Conservation (phyloP, 2,797 vertebrate species). For the Australoheros facetus region DNA sequence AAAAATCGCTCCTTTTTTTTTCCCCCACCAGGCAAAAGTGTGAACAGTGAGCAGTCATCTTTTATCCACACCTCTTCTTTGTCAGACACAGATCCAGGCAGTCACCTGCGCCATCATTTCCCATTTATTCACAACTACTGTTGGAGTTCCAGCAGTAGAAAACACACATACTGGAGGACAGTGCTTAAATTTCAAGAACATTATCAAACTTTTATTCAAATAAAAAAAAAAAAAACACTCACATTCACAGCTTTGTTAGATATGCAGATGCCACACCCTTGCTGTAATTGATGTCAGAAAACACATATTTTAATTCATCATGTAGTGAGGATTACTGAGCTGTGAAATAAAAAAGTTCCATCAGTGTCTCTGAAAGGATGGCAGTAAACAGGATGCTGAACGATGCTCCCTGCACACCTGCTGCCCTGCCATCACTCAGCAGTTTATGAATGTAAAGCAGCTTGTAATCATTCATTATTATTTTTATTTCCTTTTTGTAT, state of each 20-base stretch:
- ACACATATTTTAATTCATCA: slow-evolving; percentile 39
- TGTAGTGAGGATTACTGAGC: slow-evolving; percentile 31
- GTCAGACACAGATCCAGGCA: background rate
- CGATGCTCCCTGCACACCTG: slow-evolving; percentile 22
- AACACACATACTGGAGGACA: background rate
- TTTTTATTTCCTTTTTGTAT: background rate
- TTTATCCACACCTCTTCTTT: slow-evolving; percentile 24
- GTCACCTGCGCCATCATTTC: slow-evolving; percentile 8
- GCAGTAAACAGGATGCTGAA: slow-evolving; percentile 13
- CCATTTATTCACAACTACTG: slow-evolving; percentile 7
- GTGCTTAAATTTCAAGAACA: background rate
- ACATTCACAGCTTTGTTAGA: slow-evolving; percentile 15
- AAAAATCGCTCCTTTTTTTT: slow-evolving; percentile 8
- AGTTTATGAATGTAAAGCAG: background rate
- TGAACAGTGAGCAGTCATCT: slow-evolving; percentile 25
- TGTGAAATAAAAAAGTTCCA: slow-evolving; percentile 43
- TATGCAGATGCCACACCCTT: slow-evolving; percentile 28
- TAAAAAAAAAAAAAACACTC: background rate
- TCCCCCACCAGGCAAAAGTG: slow-evolving; percentile 7
- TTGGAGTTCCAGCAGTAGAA: slow-evolving; percentile 7
- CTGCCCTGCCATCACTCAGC: slow-evolving; percentile 11
- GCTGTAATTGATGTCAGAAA: background rate
- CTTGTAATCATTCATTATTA: background rate
- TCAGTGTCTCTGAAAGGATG: slow-evolving; percentile 17
- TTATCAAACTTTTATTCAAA: slow-evolving; percentile 18